phyloP scores from a whole-genome alignment of 2,888 invertebrate species.

The Andrena haemorrhoa region DNA sequence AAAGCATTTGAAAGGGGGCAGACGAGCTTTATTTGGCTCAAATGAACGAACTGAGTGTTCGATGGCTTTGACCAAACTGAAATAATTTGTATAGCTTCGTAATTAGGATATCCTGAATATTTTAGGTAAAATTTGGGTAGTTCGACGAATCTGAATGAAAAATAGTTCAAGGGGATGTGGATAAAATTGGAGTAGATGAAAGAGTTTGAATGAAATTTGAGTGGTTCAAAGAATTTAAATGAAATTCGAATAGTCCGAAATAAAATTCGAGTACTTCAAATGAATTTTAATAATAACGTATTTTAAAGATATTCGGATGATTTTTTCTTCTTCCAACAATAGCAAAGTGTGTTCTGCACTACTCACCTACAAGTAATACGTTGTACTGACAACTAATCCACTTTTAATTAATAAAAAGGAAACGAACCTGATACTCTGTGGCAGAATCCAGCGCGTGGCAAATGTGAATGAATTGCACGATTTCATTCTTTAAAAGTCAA shows the following conservation, averaged over 20 bases:
- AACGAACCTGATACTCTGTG: not conserved
- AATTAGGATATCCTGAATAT: too few species aligned
- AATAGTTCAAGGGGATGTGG: too few species aligned
- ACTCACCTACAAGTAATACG: not conserved
- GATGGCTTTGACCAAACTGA: too few species aligned
- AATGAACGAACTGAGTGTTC: too few species aligned
- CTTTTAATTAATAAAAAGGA: not conserved
- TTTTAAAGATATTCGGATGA: not conserved
- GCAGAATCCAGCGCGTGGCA: not conserved
- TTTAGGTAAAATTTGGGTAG: too few species aligned
- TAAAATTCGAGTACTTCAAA: not conserved
- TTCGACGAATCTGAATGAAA: too few species aligned
- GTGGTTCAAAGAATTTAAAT: not conserved
- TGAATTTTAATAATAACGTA: not conserved
- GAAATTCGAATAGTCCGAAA: not conserved
- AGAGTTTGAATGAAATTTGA: not conserved
- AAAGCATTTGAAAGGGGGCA: too few species aligned
- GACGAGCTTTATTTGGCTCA: too few species aligned
- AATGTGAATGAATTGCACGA: slow-evolving; percentile 2
- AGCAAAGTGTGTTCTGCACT: not conserved
- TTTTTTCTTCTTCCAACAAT: not conserved
- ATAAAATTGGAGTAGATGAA: too few species aligned
- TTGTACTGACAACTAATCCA: not conserved
- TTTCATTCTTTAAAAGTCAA: slow-evolving; percentile 35
- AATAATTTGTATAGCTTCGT: too few species aligned